Percentiles rank a stretch among this genome's conserved stretches.
Evolutionary conservation across 2,888 invertebrate genomes (phyloP).

Genomic region (Geotrupes spiniger): DNA sequence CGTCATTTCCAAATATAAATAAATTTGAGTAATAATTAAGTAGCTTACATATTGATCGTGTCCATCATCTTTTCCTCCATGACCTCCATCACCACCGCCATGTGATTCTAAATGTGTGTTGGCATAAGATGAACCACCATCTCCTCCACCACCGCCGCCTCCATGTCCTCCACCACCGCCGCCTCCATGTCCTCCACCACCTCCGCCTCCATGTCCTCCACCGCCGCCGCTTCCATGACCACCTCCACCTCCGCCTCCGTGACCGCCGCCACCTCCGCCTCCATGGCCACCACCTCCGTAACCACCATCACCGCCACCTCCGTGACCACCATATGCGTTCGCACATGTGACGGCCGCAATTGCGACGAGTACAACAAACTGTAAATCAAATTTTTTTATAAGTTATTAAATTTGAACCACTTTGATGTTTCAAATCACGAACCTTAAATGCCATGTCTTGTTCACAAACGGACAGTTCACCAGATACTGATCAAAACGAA

Average conservation of each 20-base stretch:
- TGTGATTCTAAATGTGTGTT: constrained; percentile 10
- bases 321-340: too few species aligned
- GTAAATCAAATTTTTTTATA: too few species aligned
- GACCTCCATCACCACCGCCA: constrained; percentile 8
- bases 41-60: constrained; percentile 17
- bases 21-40: not conserved
- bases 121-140: constrained; percentile 14
- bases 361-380: too few species aligned
- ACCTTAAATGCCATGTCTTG: too few species aligned
- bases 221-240: too few species aligned
- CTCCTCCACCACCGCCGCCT: constrained; percentile 2
- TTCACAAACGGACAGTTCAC: too few species aligned
- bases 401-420: too few species aligned
- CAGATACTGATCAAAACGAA: too few species aligned
- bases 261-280: not conserved
- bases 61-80: constrained; percentile 8
- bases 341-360: too few species aligned
- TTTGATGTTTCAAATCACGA: too few species aligned
- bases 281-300: not conserved
- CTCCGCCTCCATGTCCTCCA: not conserved
- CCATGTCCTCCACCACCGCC: too few species aligned
- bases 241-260: not conserved
- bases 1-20: not conserved
- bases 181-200: not conserved
- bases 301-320: constrained; percentile 5